Conservation (phyloP, 2,888 invertebrate genomes). For the Megastigmus dorsalis region DNA sequence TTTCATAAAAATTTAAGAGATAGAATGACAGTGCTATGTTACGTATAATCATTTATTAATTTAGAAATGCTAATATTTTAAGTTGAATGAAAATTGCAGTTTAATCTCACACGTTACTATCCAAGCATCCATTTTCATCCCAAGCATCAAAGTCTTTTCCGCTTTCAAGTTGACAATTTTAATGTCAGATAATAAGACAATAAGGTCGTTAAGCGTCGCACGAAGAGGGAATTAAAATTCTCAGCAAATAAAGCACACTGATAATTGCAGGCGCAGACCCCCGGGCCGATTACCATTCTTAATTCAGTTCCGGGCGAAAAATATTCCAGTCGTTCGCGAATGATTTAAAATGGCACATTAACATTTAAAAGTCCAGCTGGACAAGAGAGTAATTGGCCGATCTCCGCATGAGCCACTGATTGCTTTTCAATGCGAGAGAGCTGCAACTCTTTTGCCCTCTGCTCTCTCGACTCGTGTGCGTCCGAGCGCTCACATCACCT, state of each 20-base stretch:
- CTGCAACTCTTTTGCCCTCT: no score
- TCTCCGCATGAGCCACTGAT: neutral
- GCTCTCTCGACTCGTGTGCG: no score
- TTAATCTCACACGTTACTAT: no score
- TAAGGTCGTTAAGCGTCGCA: neutral
- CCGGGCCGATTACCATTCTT: conserved; percentile 37
- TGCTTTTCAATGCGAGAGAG: neutral
- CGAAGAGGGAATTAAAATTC: neutral
- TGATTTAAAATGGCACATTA: conserved; percentile 44
- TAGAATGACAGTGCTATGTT: no score
- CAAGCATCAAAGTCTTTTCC: no score
- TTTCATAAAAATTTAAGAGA: no score
- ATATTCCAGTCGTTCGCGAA: neutral
- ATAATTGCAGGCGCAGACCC: neutral
- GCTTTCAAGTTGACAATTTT: neutral
- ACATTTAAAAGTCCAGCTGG: conserved; percentile 36
- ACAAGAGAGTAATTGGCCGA: conserved; percentile 37
- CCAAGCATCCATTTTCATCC: no score
- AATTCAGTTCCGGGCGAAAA: conserved; percentile 12
- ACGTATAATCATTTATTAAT: no score
- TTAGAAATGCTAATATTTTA: no score
- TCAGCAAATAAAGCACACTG: neutral
- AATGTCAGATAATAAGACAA: neutral
- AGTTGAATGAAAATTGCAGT: no score
- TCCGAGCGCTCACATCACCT: no score